Conservation (phyloP, 2,888 invertebrate species). For the Andrena camellia region DNA sequence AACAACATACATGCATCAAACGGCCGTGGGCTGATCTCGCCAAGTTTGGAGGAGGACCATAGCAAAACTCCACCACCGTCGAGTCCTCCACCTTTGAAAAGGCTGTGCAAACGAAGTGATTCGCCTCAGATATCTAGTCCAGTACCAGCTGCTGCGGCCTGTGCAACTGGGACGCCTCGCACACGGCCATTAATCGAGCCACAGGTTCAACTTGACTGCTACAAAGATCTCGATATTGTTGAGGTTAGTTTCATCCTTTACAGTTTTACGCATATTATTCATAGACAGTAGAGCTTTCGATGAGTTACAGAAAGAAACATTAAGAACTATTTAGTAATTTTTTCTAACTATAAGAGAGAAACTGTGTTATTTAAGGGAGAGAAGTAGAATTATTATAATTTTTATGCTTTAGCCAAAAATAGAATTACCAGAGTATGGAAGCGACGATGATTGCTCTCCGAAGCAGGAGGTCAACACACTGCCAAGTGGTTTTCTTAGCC, state of each 20-base stretch:
- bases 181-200: slow-evolving; percentile 84
- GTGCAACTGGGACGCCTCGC: slow-evolving; percentile 81
- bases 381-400: background rate
- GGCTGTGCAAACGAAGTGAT: slow-evolving; percentile 85
- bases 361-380: background rate
- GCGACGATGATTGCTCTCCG: slow-evolving; percentile 88
- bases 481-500: slow-evolving; percentile 83
- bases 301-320: background rate
- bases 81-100: slow-evolving; percentile 84
- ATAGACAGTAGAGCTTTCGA: too few relatives aligned
- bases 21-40: slow-evolving; percentile 83
- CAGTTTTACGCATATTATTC: background rate
- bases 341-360: background rate
- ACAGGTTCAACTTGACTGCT: slow-evolving; percentile 85
- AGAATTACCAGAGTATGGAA: slow-evolving; percentile 90
- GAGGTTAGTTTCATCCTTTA: slow-evolving; percentile 75
- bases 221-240: slow-evolving; percentile 84
- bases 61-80: slow-evolving; percentile 84
- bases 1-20: slow-evolving; percentile 83
- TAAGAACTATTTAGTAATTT: background rate
- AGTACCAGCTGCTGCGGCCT: slow-evolving; percentile 79
- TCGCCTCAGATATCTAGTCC: slow-evolving; percentile 85
- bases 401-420: slow-evolving; percentile 88
- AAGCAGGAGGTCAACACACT: slow-evolving; percentile 83
- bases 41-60: slow-evolving; percentile 83